Base-by-base conservation (phyloP, 2,113 vertebrate genomes). In the Progne subis region DNA sequence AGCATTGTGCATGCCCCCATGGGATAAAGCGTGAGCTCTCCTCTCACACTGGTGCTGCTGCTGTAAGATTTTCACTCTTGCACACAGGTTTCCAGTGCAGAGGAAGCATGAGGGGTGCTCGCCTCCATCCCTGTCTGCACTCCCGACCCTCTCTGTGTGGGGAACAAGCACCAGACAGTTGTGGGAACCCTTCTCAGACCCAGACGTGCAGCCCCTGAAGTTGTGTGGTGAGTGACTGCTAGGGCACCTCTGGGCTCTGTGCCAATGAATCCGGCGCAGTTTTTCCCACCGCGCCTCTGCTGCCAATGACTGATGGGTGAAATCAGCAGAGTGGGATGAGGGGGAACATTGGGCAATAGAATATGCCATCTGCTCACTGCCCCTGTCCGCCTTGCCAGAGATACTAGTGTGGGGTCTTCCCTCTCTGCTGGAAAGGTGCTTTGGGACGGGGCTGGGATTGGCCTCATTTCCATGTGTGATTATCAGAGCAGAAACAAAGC, bases 291-390 rank as follows among this genome's bases (percentile, higher is more conserved):
- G 2, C 0, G 0, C 17, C 68, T 11, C 44, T 59, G 9, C 57
- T 67, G 47, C 67, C 37, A 16, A 52, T n/a, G 77, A 32, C 26
- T 57, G n/a, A 68, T 34, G 32, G 34, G 16, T 64, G 64, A 72
- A 72, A 77, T 20, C 50, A 59, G 47, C 18, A 31, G 18, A 43
- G 14, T 5, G 11, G 56, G 18, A 39, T 5, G 3, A 49, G 10
- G 16, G 14, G 4, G 14, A n/a, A 19, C 11, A 20, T 2, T 26
- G 50, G 55, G 18, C 60, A n/a, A 24, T 17, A 37, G 52, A 37
- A 59, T 46, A 14, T 6, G 6, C 23, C 4, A 1, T 21, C 28
- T 59, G 67, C 47, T 70, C 1, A 0, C 37, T 1, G 2, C 17
- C 13, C 23, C 53, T 70, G 37, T 20, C 37, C 67, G 17, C 57